Evolutionary conservation across 1,140 invertebrate species (phyloP), one percentile per base, ranked within the genome.

Genomic region (Macrocentrus cingulum): DNA sequence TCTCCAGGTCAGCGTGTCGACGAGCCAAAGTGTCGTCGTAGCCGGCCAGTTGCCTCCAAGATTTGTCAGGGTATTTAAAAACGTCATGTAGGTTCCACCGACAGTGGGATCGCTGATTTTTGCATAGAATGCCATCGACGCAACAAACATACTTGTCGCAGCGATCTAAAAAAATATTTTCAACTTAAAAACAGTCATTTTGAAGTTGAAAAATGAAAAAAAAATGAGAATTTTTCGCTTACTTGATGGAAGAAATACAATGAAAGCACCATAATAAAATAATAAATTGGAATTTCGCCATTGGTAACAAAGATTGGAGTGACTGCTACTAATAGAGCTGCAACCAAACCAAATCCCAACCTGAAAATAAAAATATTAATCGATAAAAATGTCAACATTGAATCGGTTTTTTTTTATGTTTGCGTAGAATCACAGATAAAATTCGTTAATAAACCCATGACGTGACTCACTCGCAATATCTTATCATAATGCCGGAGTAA

Each of bases 61-160:
- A 83, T 99, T 99, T 23, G 88, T 88, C 6, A 99, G 79, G 0
- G 98, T 99, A 72, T 99, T 99, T 1, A 99, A 83, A 39, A 99
- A 82, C 1, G 98, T 99, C 98, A 99, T 99, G 74, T 99, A 99
- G 0, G 97, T 99, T 18, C 97, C 98, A 15, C 98, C 98, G 5
- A 99, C 93, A 1, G 85, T 80, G 0, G 94, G 93, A 78, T 98
- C 96, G 65, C 93, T 95, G 18, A 98, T 86, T 71, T 87, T 85
- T 0, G 87, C 91, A 75, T 91, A 91, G 74, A 95, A 94, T 48
- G 84, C 88, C 91, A 91, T 94, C 54, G 81, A 75, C n/a, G 88
- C 83, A 2, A 94, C 90, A 79, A 90, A 92, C 85, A 92, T 91
- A 60, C 86, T 84, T 64, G 88, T 88, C n/a, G 85, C 68, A 36